A percentile compares a stretch with the other conserved stretches of the same genome.
These are phyloP conservation scores for Mobula birostris DNA, from an alignment of 2,113 vertebrate genomes.

Conservation along the genomic window DNA sequence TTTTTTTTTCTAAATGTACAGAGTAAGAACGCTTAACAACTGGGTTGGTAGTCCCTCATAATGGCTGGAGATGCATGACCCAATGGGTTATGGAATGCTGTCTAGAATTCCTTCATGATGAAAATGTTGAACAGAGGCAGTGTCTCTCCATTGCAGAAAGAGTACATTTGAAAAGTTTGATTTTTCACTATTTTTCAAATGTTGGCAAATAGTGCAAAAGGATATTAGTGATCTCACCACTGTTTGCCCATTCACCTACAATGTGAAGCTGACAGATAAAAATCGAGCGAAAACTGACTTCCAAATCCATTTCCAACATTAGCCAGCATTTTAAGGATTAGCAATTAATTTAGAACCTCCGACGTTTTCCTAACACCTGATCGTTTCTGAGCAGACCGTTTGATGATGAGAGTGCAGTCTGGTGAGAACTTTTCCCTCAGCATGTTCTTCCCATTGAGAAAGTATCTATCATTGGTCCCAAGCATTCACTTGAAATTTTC, in stretches of 20 bases:
- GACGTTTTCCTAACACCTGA: background rate
- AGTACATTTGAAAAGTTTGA: background rate
- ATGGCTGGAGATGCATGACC: background rate
- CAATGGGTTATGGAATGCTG: background rate
- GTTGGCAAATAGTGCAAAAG: background rate
- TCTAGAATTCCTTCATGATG: background rate
- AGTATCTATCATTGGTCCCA: background rate
- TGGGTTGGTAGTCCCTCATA: background rate
- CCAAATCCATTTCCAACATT: background rate
- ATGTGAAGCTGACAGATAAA: background rate
- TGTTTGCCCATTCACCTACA: background rate
- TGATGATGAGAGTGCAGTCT: background rate
- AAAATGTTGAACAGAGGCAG: background rate
- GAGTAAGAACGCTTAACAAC: background rate
- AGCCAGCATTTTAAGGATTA: background rate
- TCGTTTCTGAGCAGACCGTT: background rate
- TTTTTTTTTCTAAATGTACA: background rate
- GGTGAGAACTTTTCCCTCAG: background rate
- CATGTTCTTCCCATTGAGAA: background rate
- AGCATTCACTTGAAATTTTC: background rate
- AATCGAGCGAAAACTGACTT: background rate
- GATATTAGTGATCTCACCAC: background rate
- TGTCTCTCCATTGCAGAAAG: background rate
- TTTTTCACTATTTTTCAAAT: background rate
- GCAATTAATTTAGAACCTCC: background rate